Evolutionary conservation across 2,113 vertebrate species (phyloP).

Genomic region (Oncorhynchus mykiss): DNA sequence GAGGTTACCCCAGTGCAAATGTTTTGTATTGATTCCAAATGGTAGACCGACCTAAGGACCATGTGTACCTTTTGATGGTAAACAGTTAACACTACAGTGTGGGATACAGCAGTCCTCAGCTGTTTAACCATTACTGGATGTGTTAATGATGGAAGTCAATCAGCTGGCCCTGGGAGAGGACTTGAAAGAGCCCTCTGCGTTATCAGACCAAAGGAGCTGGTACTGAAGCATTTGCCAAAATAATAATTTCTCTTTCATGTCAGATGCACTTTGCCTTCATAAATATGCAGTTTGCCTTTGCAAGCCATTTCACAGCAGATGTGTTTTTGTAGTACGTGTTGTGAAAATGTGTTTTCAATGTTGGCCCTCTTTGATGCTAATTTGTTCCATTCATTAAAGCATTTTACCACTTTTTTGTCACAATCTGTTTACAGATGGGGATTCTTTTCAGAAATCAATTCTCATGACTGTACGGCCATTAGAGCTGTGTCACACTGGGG

Average conservation of each 20-base stretch:
- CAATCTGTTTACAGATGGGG: slow-evolving; percentile 42
- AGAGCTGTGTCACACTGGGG: slow-evolving; percentile 6
- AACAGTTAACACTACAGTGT: not conserved
- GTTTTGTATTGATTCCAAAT: not conserved
- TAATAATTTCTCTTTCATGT: slow-evolving; percentile 40
- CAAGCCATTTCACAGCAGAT: slow-evolving; percentile 31
- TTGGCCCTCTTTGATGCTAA: slow-evolving; percentile 58
- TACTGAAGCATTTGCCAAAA: slow-evolving; percentile 22
- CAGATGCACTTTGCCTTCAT: slow-evolving; percentile 13
- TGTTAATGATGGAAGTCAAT: slow-evolving; percentile 3
- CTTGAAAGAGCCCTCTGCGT: slow-evolving; percentile 9
- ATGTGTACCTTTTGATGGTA: not conserved
- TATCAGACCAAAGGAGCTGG: slow-evolving; percentile 13
- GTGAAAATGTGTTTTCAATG: slow-evolving; percentile 57
- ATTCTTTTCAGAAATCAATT: slow-evolving; percentile 29
- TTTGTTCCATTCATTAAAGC: slow-evolving; percentile 63
- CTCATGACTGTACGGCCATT: slow-evolving; percentile 17
- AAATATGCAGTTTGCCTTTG: slow-evolving; percentile 30
- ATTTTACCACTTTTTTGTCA: slow-evolving; percentile 46
- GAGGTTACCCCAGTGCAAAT: not conserved
- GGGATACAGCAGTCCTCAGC: not conserved
- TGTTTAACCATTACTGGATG: not conserved
- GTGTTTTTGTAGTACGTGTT: slow-evolving; percentile 42
- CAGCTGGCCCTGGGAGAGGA: not conserved
- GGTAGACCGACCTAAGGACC: not conserved